Evolutionary conservation across 2,113 vertebrate genomes (phyloP).

Genomic region (Ptilorrhoa leucosticta): DNA sequence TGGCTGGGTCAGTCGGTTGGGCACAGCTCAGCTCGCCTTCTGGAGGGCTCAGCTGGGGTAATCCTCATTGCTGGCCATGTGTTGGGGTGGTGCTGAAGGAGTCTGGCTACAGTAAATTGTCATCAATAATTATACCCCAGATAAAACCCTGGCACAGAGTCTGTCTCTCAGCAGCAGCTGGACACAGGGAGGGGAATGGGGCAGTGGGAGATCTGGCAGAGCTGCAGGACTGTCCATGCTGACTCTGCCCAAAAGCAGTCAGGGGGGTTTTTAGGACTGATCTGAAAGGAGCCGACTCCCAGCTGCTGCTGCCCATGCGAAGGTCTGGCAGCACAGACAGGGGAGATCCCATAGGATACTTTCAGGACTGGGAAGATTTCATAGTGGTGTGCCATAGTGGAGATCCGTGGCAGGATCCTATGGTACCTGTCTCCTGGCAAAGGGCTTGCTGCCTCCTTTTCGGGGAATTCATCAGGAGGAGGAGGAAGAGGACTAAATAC

Average conservation of each 20-base stretch:
- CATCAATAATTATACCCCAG: not conserved
- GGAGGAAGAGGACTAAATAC: not conserved
- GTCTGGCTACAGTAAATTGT: not conserved
- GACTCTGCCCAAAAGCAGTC: not conserved
- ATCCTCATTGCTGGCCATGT: not conserved
- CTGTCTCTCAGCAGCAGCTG: not conserved
- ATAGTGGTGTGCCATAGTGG: not conserved
- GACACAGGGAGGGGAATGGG: not conserved
- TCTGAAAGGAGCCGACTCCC: not conserved
- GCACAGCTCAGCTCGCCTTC: not conserved
- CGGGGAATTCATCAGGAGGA: not conserved
- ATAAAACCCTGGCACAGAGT: not conserved
- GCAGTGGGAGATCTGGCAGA: not conserved
- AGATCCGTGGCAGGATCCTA: not conserved
- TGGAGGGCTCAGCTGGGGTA: not conserved
- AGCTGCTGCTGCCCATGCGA: not conserved
- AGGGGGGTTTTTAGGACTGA: not conserved
- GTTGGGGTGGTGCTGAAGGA: not conserved
- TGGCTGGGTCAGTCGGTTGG: not conserved
- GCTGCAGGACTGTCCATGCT: not conserved
- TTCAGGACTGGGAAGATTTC: not conserved
- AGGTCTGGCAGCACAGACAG: not conserved
- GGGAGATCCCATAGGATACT: rapidly evolving
- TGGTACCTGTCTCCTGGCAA: not conserved
- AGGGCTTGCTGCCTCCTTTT: not conserved